Base-by-base conservation (phyloP, 2,888 invertebrate genomes). In the Ceramica pisi region DNA sequence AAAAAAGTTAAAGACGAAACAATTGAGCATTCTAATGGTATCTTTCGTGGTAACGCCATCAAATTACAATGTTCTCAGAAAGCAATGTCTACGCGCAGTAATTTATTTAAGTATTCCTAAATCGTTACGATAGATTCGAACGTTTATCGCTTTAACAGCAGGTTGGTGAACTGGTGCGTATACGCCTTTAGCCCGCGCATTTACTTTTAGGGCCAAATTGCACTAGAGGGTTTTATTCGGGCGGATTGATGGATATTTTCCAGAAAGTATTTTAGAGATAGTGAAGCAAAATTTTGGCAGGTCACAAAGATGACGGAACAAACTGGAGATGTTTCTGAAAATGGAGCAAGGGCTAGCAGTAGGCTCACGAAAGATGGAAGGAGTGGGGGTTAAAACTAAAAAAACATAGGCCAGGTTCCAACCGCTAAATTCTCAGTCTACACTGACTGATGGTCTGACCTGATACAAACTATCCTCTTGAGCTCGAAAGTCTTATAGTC, bases 51-150 rank as follows among this genome's bases (percentile, higher is more conserved):
- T 70, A 60, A 48, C 48, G 35, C 48, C 71, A 60, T 74, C 74
- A 78, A 74, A 70, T 70, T 74, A 78, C 74, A 61, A 70, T 78
- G 71, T 78, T 74, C 74, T 50, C 71, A 56, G 73, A 76, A 74
- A 46, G 44, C 78, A 63, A 57, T 70, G 16, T 70, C 61, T 75
- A 78, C 61, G 56, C 21, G 38, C 50, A 26, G 75, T 78, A 78
- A 75, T 75, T 75, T 75, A 75, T 63, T 78, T 53, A 78, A 71
- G 57, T 59, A 71, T 75, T 75, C 63, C 50, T 53, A 69, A 75
- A 75, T 75, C 79, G 78, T 75, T 71, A 71, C 71, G 79, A 75
- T 78, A 75, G 71, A 78, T 63, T 71, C 31, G 21, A 71, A 23
- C 71, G 59, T 60, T 78, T 63, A 78, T 48, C 64, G 60, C 48